Evolutionary conservation across 2,113 vertebrate species (phyloP), one percentile per base, ranked within the genome.

Genomic region (Lophochroa leadbeateri): DNA sequence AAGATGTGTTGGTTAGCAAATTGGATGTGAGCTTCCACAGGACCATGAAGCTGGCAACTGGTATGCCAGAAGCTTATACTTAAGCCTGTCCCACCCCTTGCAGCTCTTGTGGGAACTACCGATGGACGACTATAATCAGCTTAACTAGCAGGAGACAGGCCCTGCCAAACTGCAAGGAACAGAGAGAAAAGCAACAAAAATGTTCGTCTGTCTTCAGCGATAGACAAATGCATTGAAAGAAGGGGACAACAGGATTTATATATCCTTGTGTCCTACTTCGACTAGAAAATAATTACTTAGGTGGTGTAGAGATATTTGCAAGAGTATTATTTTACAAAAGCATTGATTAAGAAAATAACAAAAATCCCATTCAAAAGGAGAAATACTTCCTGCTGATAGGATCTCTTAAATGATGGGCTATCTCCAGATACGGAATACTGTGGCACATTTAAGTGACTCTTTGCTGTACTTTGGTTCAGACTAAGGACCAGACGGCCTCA

Each of bases 1-100:
- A 39, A 52, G 31, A 55, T 27, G 21, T 44, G 15, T 20, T 47
- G 57, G 10, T 18, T 21, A 46, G 37, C 21, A 79, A 71, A 88
- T n/a, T 11, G 52, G 17, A 82, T 9, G 10, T 9, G 37, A 71
- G 35, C 31, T 49, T 44, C 18, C 37, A 41, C 1, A 1, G 4
- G 11, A 63, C 37, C 20, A 5, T 5, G 20, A 14, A 76, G 61
- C 53, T 65, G 31, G 33, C 7, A 11, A 37, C 50, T 35, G 46
- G 24, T 21, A 49, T 0, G 7, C 33, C 52, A 50, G 4, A 53
- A 46, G 29, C 49, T 6, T 24, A 14, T 6, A 35, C 15, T 28
- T 1, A 0, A 70, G 55, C 29, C 11, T 3, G 1, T n/a, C 31
- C 44, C n/a, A 15, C 5, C 5, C 14, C 18, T 17, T 8, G 24